These are phyloP conservation scores for Gambelia wislizenii DNA, from an alignment of 2,797 vertebrate genomes.

Conservation along the genomic window DNA sequence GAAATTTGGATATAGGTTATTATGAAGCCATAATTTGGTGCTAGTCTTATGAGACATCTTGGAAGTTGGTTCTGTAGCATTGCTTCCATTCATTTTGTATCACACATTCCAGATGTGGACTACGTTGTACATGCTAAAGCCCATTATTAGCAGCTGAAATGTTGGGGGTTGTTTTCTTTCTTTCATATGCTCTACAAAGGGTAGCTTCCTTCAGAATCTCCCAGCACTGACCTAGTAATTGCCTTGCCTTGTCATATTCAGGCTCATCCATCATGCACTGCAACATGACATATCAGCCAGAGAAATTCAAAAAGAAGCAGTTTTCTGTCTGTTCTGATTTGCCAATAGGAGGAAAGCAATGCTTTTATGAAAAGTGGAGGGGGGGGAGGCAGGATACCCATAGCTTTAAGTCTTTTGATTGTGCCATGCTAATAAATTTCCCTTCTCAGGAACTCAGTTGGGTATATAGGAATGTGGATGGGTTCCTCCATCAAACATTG, in stretches of 20 bases:
- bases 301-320: conserved; percentile 56
- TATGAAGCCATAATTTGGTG: not conserved
- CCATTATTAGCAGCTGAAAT: not conserved
- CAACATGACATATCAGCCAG: conserved; percentile 54
- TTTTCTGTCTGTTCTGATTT: conserved; percentile 63
- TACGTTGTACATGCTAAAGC: not conserved
- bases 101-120: not conserved
- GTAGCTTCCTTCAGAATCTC: not conserved
- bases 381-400: not conserved
- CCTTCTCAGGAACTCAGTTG: not conserved
- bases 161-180: not conserved
- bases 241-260: conserved; percentile 24
- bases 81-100: not conserved
- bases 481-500: not conserved
- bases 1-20: too few species aligned
- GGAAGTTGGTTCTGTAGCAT: not conserved
- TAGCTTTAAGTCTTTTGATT: conserved; percentile 7
- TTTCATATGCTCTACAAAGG: not conserved
- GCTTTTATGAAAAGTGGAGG: not conserved
- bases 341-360: not conserved
- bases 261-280: conserved; percentile 42
- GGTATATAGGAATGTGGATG: not conserved
- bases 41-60: too few species aligned
- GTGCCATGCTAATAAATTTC: not conserved
- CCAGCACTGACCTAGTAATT: conserved; percentile 19